These are phyloP conservation scores for Pangasius mekongensis DNA, from an alignment of 2,797 vertebrate genomes.

Conservation along the genomic window DNA sequence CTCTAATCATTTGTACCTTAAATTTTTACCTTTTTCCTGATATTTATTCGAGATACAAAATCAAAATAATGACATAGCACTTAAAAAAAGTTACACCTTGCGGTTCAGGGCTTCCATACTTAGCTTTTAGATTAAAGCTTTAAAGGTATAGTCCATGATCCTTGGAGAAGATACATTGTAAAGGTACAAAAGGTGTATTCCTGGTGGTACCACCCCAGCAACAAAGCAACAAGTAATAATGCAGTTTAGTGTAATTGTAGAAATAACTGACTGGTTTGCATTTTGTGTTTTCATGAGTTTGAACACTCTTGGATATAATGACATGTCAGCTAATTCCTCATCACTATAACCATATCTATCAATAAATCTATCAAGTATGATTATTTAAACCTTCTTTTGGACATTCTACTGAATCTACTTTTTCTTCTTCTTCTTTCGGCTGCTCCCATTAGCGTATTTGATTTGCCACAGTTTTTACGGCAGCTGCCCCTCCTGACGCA, in stretches of 20 bases:
- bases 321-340: background rate
- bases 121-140: background rate
- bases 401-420: background rate
- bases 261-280: background rate
- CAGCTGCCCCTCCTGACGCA: too few species aligned
- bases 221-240: background rate
- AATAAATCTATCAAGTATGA: background rate
- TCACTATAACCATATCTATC: background rate
- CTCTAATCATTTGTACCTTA: background rate
- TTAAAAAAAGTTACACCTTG: background rate
- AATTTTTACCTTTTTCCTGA: background rate
- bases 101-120: background rate
- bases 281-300: background rate
- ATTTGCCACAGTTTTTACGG: too few species aligned
- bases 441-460: too few species aligned
- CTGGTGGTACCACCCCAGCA: background rate
- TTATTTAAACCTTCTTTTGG: background rate
- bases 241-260: background rate
- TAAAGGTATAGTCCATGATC: background rate
- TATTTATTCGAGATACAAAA: background rate
- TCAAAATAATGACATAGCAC: too few species aligned
- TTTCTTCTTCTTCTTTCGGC: too few species aligned
- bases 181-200: background rate
- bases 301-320: too few species aligned
- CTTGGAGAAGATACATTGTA: background rate